Evolutionary conservation across 2,888 invertebrate species (phyloP).

Genomic region (Cremastinae sp.): DNA sequence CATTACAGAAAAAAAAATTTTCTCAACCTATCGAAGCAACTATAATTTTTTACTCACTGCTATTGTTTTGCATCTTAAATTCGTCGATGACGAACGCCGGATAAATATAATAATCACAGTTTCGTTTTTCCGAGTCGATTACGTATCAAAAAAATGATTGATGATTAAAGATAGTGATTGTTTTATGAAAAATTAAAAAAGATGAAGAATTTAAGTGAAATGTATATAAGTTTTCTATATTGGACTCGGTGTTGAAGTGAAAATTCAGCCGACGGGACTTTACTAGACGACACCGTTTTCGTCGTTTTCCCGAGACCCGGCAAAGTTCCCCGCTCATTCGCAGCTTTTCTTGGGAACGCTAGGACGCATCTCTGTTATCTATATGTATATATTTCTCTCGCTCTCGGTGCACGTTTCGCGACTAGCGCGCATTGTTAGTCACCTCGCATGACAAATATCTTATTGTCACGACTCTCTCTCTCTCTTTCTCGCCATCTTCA

Average conservation of each 20-base stretch:
- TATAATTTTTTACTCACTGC: constrained; percentile 30
- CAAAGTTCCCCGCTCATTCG: constrained; percentile 10
- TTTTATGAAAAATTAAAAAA: too few relatives aligned
- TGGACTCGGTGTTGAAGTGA: constrained; percentile 30
- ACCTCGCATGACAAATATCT: constrained; percentile 53
- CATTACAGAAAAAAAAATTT: not conserved
- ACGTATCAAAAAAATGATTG: too few relatives aligned
- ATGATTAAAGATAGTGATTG: not conserved
- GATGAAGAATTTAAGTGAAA: not conserved
- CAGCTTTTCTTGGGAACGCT: constrained; percentile 1
- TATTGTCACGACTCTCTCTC: constrained; percentile 50
- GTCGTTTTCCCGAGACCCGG: constrained; percentile 3
- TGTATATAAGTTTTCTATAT: too few relatives aligned
- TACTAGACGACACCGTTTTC: constrained; percentile 36
- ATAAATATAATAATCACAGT: too few relatives aligned
- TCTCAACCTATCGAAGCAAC: not conserved
- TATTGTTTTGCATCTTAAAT: constrained; percentile 37
- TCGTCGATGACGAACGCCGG: not conserved
- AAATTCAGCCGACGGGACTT: constrained; percentile 23
- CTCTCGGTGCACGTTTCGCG: constrained; percentile 12
- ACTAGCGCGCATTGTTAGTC: constrained; percentile 48
- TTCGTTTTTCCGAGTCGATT: too few relatives aligned
- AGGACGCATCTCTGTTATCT: constrained; percentile 20
- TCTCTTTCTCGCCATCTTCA: constrained; percentile 35
- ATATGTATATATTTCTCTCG: constrained; percentile 18